A percentile compares a stretch with the other conserved stretches of the same genome.
Evolutionary conservation across 2,888 invertebrate genomes (phyloP).

Genomic region (Nineta flava): DNA sequence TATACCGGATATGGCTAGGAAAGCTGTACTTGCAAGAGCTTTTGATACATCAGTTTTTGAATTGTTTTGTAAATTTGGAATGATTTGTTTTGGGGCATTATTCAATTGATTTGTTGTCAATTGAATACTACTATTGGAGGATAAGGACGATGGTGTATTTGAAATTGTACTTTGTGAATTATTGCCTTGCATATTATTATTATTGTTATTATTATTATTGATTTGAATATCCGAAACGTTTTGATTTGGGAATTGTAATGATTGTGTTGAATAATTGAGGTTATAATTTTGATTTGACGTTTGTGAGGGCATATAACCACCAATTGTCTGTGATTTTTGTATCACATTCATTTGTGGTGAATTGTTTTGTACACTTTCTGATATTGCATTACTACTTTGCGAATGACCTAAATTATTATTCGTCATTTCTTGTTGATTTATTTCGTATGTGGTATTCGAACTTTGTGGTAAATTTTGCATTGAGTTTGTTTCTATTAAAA

Average conservation of each 20-base stretch:
- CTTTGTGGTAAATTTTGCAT: neutral
- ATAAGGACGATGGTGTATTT: too few relatives aligned
- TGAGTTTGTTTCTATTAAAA: neutral
- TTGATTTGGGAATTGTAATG: neutral
- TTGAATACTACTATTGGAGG: neutral
- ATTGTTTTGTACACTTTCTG: too few relatives aligned
- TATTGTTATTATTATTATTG: neutral
- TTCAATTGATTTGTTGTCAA: neutral
- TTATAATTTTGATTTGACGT: too few relatives aligned
- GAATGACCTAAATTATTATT: too few relatives aligned
- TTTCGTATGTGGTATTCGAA: neutral
- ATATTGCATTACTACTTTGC: too few relatives aligned
- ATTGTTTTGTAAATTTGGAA: constrained; percentile 1
- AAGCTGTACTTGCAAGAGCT: neutral
- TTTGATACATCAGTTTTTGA: neutral
- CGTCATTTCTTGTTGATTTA: too few relatives aligned
- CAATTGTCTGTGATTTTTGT: too few relatives aligned
- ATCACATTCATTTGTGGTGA: too few relatives aligned
- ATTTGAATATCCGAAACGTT: neutral
- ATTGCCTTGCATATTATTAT: neutral
- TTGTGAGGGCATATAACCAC: too few relatives aligned
- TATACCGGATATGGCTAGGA: neutral
- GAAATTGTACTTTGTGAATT: neutral
- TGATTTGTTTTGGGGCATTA: neutral
- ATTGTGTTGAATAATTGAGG: too few relatives aligned